Percentiles rank a stretch among this genome's conserved stretches.
Conservation (phyloP, 1,140 invertebrate genomes). For the Conus betulinus region DNA sequence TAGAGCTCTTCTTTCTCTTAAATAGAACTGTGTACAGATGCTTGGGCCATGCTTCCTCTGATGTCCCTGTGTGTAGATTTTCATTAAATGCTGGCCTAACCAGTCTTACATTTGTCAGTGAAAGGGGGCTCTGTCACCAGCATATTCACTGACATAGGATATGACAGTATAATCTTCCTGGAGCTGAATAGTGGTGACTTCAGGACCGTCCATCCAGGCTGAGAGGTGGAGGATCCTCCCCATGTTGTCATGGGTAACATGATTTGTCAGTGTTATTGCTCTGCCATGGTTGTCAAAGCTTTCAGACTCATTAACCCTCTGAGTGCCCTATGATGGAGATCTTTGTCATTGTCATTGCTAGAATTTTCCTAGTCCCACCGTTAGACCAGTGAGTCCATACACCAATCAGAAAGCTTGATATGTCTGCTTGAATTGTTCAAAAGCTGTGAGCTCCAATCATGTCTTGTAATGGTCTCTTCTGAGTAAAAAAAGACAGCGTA, state of each 20-base stretch:
- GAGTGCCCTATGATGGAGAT: too few relatives aligned
- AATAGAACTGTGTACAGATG: background rate
- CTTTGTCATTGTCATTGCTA: too few relatives aligned
- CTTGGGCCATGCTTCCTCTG: constrained; percentile 18
- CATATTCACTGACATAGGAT: background rate
- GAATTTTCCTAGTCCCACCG: too few relatives aligned
- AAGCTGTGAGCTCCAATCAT: too few relatives aligned
- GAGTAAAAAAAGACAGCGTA: too few relatives aligned
- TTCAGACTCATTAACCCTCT: background rate
- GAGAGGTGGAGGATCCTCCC: constrained; percentile 8
- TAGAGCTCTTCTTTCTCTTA: constrained; percentile 1
- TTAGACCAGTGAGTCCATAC: too few relatives aligned
- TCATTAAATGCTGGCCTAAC: too few relatives aligned
- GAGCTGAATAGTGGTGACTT: background rate
- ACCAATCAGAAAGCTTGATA: too few relatives aligned
- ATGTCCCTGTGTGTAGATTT: background rate
- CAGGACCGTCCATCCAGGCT: background rate
- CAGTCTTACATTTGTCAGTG: background rate
- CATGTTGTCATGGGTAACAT: background rate
- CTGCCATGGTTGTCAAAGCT: constrained; percentile 9
- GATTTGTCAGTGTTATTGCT: background rate
- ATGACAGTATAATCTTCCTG: background rate
- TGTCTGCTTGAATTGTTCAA: too few relatives aligned
- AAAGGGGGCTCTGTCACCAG: background rate
- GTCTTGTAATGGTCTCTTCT: too few relatives aligned